A percentile compares a stretch with the other conserved stretches of the same genome.
phyloP scores from a whole-genome alignment of 2,888 invertebrate species.

The Drosophila nr. fundita region DNA sequence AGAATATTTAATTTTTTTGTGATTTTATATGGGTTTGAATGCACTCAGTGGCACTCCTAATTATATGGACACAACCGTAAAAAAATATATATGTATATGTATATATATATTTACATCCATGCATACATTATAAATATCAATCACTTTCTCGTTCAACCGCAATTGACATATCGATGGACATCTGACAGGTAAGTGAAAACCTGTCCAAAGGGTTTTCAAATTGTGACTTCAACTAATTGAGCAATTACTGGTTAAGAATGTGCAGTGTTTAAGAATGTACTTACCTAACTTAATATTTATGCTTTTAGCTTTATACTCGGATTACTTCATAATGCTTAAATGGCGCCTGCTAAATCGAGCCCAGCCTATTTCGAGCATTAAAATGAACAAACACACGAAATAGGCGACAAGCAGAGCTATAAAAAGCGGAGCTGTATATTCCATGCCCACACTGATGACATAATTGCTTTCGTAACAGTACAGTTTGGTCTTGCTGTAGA shows the following conservation, averaged over 20 bases:
- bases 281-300: slow-evolving; percentile 18
- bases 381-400: slow-evolving; percentile 46
- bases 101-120: too few relatives aligned
- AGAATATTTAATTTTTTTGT: not conserved
- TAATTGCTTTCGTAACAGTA: slow-evolving; percentile 73
- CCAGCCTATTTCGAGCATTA: slow-evolving; percentile 68
- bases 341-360: slow-evolving; percentile 15
- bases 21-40: not conserved
- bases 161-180: slow-evolving; percentile 14
- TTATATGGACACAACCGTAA: not conserved
- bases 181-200: slow-evolving; percentile 14
- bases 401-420: slow-evolving; percentile 63
- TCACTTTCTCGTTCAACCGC: not conserved
- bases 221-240: slow-evolving; percentile 15
- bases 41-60: not conserved
- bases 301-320: not conserved
- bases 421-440: slow-evolving; percentile 81
- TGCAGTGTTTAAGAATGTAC: not conserved
- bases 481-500: slow-evolving; percentile 70
- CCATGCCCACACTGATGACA: slow-evolving; percentile 80
- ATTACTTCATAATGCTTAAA: not conserved
- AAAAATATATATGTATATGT: not conserved
- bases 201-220: slow-evolving; percentile 2
- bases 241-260: slow-evolving; percentile 2
- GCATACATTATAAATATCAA: slow-evolving; percentile 3